Base-by-base conservation (phyloP, 1,140 invertebrate species). In the Chrysoperla carnea region DNA sequence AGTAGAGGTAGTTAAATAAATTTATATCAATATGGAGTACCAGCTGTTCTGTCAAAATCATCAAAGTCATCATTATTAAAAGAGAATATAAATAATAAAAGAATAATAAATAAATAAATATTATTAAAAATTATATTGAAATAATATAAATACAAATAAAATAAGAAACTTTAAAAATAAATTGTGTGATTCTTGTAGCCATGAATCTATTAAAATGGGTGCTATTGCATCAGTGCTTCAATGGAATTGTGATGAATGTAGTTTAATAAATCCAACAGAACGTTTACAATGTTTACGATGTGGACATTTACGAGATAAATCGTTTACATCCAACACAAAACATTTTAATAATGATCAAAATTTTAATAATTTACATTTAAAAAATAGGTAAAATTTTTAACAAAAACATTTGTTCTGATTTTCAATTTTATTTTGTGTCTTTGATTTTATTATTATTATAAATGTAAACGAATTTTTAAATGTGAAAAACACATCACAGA, bases 171-270 rank as follows among this genome's bases (percentile, higher is more conserved):
- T 39, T 46, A 33, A 33, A 4, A 33, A 9, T 11, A 11, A 33
- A 11, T 33, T 33, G 54, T 46, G 48, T 59, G 54, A 56, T 66
- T 62, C 61, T 33, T 33, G n/a, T 33, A 33, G 31, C 31, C 54
- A 63, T 64, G 61, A 56, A 52, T 55, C 49, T 50, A 43, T 50
- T 56, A 58, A 49, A 54, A 85, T 85, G 84, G 84, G 84, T 64
- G 84, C 83, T 56, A 85, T 87, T 67, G 83, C 82, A 68, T 87
- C 84, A 57, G 81, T 86, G 64, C 72, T 85, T 56, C 83, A 88
- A 66, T 91, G 85, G 85, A 76, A 81, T 69, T 90, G 86, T 71
- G 71, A 71, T 59, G 71, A 75, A 61, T 90, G 85, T 67, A 75
- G 80, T 63, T 72, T 83, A 60, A 85, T 87, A 63, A 88, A 89